These are phyloP conservation scores for Yponomeuta cagnagella DNA, from an alignment of 2,888 invertebrate species.

Conservation along the genomic window DNA sequence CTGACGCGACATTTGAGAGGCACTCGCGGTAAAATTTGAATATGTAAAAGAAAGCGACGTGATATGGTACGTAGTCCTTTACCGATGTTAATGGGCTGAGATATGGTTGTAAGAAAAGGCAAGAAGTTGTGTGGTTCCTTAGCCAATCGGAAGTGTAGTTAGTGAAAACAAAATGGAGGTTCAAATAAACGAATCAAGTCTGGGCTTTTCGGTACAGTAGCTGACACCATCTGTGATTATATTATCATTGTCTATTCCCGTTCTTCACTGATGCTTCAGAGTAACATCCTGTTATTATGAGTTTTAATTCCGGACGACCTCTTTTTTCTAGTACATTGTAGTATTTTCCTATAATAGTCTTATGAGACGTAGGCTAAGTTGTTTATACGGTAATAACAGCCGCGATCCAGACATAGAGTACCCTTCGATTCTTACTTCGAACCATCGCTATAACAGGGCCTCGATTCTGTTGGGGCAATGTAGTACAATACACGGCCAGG, in stretches of 20 bases:
- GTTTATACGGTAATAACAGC: not conserved
- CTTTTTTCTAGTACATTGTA: constrained; percentile 47
- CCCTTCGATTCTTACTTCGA: not conserved
- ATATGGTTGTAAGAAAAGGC: not conserved
- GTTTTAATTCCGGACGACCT: constrained; percentile 26
- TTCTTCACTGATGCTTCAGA: constrained; percentile 24
- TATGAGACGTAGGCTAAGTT: constrained; percentile 44
- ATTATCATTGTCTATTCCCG: constrained; percentile 27
- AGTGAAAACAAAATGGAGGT: not conserved
- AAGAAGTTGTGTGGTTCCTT: not conserved
- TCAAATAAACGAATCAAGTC: not conserved
- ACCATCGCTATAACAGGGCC: not conserved
- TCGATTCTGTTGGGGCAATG: too few species aligned
- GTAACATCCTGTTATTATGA: not conserved
- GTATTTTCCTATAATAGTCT: constrained; percentile 53
- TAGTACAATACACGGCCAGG: too few species aligned
- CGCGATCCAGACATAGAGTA: constrained; percentile 20
- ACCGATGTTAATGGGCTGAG: constrained; percentile 76
- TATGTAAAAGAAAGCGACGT: too few species aligned
- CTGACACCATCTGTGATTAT: not conserved
- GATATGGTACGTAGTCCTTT: too few species aligned
- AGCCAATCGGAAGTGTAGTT: not conserved
- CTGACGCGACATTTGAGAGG: too few species aligned
- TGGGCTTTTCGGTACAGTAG: not conserved
- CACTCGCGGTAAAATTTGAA: too few species aligned